phyloP scores from a whole-genome alignment of 2,797 vertebrate species.

The Hemibagrus guttatus region DNA sequence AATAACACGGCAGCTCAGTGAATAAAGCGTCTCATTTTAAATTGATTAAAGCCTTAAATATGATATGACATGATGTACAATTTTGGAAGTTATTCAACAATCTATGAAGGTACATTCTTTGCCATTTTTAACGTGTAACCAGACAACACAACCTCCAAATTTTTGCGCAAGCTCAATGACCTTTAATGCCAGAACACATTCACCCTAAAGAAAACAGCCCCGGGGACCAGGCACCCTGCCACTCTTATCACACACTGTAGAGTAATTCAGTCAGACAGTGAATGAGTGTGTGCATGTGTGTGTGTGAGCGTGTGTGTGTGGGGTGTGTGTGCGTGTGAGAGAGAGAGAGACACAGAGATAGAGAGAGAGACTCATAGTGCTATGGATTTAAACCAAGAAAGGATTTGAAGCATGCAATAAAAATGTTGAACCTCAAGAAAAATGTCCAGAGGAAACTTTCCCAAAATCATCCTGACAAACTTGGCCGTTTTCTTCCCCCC shows the following conservation, averaged over 20 bases:
- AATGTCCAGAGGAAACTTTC: slow-evolving; percentile 66
- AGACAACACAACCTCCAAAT: background rate
- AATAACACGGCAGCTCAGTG: background rate
- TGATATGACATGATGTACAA: background rate
- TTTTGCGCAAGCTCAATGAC: slow-evolving; percentile 61
- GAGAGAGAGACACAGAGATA: background rate
- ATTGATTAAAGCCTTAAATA: background rate
- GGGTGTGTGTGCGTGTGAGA: too few species aligned
- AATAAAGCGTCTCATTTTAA: background rate
- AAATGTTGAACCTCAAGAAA: background rate
- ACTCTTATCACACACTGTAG: slow-evolving; percentile 11
- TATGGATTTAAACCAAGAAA: background rate
- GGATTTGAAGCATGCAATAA: background rate
- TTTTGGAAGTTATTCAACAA: background rate
- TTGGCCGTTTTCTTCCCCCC: slow-evolving; percentile 60
- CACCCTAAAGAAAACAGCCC: slow-evolving; percentile 59
- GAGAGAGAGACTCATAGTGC: background rate
- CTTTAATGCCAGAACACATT: slow-evolving; percentile 71
- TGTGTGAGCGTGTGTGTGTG: background rate
- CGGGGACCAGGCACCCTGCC: slow-evolving; percentile 11
- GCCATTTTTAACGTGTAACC: background rate
- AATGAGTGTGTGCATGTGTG: slow-evolving; percentile 7
- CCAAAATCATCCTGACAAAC: slow-evolving; percentile 77
- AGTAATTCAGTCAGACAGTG: slow-evolving; percentile 8
- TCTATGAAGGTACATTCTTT: background rate